Base-by-base conservation (phyloP, 2,113 vertebrate species). In the Cariama cristata region DNA sequence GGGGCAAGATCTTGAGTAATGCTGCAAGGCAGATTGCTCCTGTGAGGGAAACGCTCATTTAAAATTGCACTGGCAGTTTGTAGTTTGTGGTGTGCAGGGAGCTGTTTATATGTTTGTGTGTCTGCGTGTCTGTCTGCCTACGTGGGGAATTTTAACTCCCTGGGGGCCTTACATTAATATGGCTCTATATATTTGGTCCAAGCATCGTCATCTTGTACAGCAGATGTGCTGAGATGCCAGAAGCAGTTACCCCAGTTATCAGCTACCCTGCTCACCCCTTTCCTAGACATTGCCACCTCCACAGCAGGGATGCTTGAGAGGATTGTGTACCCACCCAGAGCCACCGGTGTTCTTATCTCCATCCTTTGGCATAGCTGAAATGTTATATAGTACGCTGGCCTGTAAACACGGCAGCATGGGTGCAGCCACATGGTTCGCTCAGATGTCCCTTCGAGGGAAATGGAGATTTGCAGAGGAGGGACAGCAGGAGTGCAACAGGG, bases 351-450 rank as follows among this genome's bases (percentile, higher is more conserved):
- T 74, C 74, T 59, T 40, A 12, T 32, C 26, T 71, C 23, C 33
- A 8, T 74, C 77, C 47, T 74, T 55, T 23, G 67, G 13, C 23
- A 42, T 1, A 74, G 22, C 5, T 85, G 17, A 79, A 83, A 72
- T 27, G 32, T 18, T 49, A 12, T 49, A 12, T 5, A 62, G 19
- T 4, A 15, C 4, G 3, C 24, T 62, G 24, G 24, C n/a, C 40
- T 84, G 45, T 50, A 67, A 87, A 63, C 22, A 44, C 0, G 1
- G 59, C 21, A 58, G 44, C 11, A 49, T 2, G 32, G 35, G 32
- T 52, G 40, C 27, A 49, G n/a, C 20, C 28, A 6, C 1, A 0
- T 20, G 22, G 5, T 55, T n/a, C 72, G 19, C 1, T 5, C 63
- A 55, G 47, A 18, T 27, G 19, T 38, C 32, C 28, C 64, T 52